A percentile compares a stretch with the other conserved stretches of the same genome.
Evolutionary conservation across 2,797 vertebrate genomes (phyloP).

Genomic region (Hyperoplus immaculatus): DNA sequence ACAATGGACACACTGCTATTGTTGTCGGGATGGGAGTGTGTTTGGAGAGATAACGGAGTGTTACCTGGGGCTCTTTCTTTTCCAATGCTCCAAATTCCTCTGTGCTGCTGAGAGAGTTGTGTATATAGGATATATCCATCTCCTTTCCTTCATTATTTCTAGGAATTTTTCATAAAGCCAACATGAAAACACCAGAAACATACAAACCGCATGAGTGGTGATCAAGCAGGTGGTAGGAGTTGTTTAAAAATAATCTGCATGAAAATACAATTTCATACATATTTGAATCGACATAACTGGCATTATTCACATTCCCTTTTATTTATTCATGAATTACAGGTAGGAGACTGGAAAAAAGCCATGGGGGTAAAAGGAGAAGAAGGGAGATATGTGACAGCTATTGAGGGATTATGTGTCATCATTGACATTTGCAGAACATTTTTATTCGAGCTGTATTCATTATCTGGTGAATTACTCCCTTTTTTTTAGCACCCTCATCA

Average conservation of each 20-base stretch:
- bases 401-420: conserved; percentile 78
- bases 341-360: conserved; percentile 42
- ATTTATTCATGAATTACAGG: conserved; percentile 51
- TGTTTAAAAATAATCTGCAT: not conserved
- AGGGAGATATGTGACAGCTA: conserved; percentile 60
- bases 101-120: conserved; percentile 37
- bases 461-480: conserved; percentile 80
- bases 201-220: conserved; percentile 3
- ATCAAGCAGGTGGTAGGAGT: conserved; percentile 26
- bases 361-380: conserved; percentile 14
- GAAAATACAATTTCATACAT: not conserved
- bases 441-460: conserved; percentile 79
- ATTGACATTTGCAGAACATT: conserved; percentile 82
- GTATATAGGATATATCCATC: not conserved
- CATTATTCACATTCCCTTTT: not conserved
- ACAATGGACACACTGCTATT: conserved; percentile 51
- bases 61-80: conserved; percentile 46
- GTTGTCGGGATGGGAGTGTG: conserved; percentile 39
- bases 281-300: conserved; percentile 19
- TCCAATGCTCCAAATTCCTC: conserved; percentile 32
- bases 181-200: conserved; percentile 22
- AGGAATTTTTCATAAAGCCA: conserved; percentile 25
- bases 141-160: conserved; percentile 38
- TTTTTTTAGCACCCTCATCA: conserved; percentile 85
- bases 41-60: conserved; percentile 54